phyloP scores from a whole-genome alignment of 2,888 invertebrate genomes.

The Ectobius pallidus region DNA sequence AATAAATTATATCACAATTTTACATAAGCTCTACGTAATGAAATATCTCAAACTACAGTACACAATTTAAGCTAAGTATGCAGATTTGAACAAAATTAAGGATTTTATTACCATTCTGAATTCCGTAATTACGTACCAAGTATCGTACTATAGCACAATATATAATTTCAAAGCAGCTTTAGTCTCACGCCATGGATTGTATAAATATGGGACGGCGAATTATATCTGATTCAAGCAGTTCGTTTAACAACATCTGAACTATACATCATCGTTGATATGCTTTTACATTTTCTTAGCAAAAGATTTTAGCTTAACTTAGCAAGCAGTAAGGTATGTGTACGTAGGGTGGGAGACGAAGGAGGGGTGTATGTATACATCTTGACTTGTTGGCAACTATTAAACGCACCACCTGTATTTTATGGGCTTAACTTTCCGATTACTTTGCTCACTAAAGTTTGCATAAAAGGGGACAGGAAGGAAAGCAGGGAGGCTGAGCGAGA shows the following conservation, averaged over 20 bases:
- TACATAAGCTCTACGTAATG: too few relatives aligned
- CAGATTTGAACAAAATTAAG: too few relatives aligned
- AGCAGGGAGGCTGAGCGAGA: conserved; percentile 1
- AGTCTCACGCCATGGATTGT: too few relatives aligned
- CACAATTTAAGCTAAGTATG: too few relatives aligned
- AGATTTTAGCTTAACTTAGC: conserved; percentile 30
- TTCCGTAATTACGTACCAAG: too few relatives aligned
- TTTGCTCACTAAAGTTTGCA: conserved; percentile 34
- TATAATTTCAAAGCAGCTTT: too few relatives aligned
- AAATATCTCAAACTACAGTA: too few relatives aligned
- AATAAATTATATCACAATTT: too few relatives aligned
- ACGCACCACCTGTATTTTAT: conserved; percentile 42
- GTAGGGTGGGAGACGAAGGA: neutral
- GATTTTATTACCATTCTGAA: too few relatives aligned
- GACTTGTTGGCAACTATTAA: conserved; percentile 37
- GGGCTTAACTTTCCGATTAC: conserved; percentile 40
- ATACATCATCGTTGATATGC: conserved; percentile 23
- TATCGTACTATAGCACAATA: too few relatives aligned
- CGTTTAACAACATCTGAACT: conserved; percentile 26
- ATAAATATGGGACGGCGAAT: neutral
- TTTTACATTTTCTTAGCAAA: conserved; percentile 10
- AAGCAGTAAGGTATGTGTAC: conserved; percentile 6
- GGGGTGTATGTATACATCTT: conserved; percentile 25
- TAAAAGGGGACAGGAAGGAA: conserved; percentile 27
- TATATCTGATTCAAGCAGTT: neutral